Conservation (phyloP, 2,888 invertebrate genomes). For the Megamerina dolium region DNA sequence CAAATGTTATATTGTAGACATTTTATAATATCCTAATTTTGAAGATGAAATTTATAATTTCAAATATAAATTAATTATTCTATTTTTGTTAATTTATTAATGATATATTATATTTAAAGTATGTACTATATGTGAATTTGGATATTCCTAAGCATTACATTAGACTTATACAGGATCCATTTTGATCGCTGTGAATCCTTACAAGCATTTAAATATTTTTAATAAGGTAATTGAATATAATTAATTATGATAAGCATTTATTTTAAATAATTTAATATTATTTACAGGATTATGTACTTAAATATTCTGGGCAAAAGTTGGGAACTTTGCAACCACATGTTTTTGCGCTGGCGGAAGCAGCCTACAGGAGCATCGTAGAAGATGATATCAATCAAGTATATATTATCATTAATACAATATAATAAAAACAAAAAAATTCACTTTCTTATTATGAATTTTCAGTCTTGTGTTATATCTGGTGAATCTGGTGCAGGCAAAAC, state of each 20-base stretch:
- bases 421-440: background rate
- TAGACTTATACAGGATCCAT: constrained; percentile 92
- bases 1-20: no score
- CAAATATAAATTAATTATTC: no score
- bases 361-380: constrained; percentile 55
- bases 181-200: constrained; percentile 88
- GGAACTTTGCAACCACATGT: constrained; percentile 80
- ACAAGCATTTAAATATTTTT: constrained; percentile 85
- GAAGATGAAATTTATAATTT: no score
- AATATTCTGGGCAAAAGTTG: constrained; percentile 77
- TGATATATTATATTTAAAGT: background rate
- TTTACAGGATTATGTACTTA: constrained; percentile 71
- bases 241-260: background rate
- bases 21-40: no score
- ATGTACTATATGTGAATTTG: background rate
- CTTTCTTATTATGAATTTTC: background rate
- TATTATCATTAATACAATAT: background rate
- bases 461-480: constrained; percentile 87
- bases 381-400: constrained; percentile 45
- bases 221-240: constrained; percentile 64
- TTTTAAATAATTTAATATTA: constrained; percentile 5
- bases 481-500: constrained; percentile 93
- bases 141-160: constrained; percentile 12
- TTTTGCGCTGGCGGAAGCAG: constrained; percentile 84
- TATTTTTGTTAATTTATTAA: constrained; percentile 3